Evolutionary conservation across 2,113 vertebrate genomes (phyloP), one percentile per base, ranked within the genome.

Genomic region (Propithecus coquereli): DNA sequence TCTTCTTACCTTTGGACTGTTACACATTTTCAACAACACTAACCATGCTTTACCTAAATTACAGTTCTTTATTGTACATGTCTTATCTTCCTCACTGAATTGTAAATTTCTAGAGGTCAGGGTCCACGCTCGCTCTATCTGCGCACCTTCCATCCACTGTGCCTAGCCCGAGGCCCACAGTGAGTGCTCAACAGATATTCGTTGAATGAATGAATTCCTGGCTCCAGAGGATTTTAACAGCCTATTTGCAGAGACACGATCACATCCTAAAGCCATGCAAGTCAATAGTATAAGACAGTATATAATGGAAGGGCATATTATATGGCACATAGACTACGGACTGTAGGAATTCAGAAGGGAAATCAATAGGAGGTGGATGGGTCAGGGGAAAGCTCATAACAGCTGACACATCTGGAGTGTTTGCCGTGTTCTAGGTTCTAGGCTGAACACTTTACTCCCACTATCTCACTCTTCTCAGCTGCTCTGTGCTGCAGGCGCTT

Each of bases 1-100:
- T 93, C 76, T 70, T 94, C 37, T n/a, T 89, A 87, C 34, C 90
- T 96, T 97, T 92, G 95, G 65, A 71, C 70, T 81, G 37, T 66
- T 87, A 68, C 0, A 52, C 18, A 2, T 93, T 85, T 84, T 37
- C 74, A 81, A 12, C 71, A 70, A 91, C n/a, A 81, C 43, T 37
- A 61, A 57, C 84, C 20, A 34, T 59, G 52, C 32, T 93, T 23
- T 22, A 47, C 2, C 3, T n/a, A 65, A 77, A 37, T 79, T 91
- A 87, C 47, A 84, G 70, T 37, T 93, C 74, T 96, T 95, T 92
- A 90, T 66, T 80, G 17, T 74, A 65, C 0, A 30, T 7, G 34
- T 76, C 70, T 87, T 95, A 83, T 93, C 83, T 93, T 79, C 4
- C n/a, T 91, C 43, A 84, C 32, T 77, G 80, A 86, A 66, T 40